Conservation (phyloP, 2,797 vertebrate species). For the Falco concolor region DNA sequence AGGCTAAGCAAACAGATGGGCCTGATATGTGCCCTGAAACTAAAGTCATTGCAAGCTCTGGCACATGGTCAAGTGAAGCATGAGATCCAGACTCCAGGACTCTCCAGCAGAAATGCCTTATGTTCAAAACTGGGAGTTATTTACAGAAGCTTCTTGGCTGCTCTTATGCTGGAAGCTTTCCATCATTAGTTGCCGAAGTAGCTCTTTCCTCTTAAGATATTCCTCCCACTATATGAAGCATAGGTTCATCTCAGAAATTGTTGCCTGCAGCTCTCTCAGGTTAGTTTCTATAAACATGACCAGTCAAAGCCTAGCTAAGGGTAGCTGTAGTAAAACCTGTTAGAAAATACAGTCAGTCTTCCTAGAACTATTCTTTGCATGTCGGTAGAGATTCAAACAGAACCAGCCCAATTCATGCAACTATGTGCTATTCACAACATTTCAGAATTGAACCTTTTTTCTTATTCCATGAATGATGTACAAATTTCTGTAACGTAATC, state of each 20-base stretch:
- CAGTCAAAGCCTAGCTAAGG: background rate
- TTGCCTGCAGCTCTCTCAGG: slow-evolving; percentile 36
- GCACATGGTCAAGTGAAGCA: slow-evolving; percentile 49
- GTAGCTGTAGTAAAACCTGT: background rate
- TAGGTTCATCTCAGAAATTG: background rate
- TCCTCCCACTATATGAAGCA: background rate
- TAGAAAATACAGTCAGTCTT: background rate
- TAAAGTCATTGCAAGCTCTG: slow-evolving; percentile 31
- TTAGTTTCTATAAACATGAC: slow-evolving; percentile 12
- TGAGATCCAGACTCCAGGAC: slow-evolving; percentile 55
- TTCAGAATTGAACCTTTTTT: background rate
- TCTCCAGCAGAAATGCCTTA: slow-evolving; percentile 51
- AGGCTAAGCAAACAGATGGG: slow-evolving; percentile 63
- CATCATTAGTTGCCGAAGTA: slow-evolving; percentile 53
- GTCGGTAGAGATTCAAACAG: background rate
- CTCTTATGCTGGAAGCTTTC: slow-evolving; percentile 53
- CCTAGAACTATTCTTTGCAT: background rate
- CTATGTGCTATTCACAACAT: background rate
- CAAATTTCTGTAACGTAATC: background rate
- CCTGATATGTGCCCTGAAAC: slow-evolving; percentile 34
- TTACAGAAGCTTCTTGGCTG: slow-evolving; percentile 64
- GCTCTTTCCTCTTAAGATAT: slow-evolving; percentile 31
- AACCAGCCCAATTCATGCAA: background rate
- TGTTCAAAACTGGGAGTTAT: slow-evolving; percentile 57
- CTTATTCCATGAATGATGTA: background rate